A percentile compares a stretch with the other conserved stretches of the same genome.
Evolutionary conservation across 2,113 vertebrate species (phyloP).

Genomic region (Dicerorhinus sumatrensis): DNA sequence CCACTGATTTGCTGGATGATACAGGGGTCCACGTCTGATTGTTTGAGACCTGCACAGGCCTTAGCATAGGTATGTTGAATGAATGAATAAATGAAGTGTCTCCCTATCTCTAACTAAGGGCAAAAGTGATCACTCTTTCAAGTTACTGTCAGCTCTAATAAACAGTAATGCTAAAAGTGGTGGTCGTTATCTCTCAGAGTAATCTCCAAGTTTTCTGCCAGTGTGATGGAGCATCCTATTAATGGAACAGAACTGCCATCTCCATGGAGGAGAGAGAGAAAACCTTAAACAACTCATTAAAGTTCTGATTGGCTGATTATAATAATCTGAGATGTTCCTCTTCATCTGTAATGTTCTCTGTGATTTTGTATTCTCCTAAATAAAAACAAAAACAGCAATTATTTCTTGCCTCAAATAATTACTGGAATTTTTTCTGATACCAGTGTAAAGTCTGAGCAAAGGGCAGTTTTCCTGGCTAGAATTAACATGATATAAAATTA

Average conservation of each 20-base stretch:
- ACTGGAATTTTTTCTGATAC: conserved; percentile 60
- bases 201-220: not conserved
- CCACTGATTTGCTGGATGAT: not conserved
- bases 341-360: conserved; percentile 42
- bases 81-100: not conserved
- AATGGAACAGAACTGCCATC: not conserved
- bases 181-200: not conserved
- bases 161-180: not conserved
- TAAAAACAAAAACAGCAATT: conserved; percentile 71
- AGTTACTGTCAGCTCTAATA: not conserved
- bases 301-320: conserved; percentile 60
- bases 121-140: not conserved
- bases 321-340: conserved; percentile 55
- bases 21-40: not conserved
- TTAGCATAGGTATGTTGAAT: not conserved
- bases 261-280: not conserved
- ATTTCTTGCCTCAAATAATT: conserved; percentile 70
- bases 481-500: conserved; percentile 59
- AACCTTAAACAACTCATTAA: conserved; percentile 15
- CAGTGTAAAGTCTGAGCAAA: conserved; percentile 65
- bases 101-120: not conserved
- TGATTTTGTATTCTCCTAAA: conserved; percentile 57
- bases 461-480: conserved; percentile 66
- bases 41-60: not conserved
- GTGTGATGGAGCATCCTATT: not conserved